phyloP scores from a whole-genome alignment of 2,888 invertebrate genomes.

The Archips xylosteana region DNA sequence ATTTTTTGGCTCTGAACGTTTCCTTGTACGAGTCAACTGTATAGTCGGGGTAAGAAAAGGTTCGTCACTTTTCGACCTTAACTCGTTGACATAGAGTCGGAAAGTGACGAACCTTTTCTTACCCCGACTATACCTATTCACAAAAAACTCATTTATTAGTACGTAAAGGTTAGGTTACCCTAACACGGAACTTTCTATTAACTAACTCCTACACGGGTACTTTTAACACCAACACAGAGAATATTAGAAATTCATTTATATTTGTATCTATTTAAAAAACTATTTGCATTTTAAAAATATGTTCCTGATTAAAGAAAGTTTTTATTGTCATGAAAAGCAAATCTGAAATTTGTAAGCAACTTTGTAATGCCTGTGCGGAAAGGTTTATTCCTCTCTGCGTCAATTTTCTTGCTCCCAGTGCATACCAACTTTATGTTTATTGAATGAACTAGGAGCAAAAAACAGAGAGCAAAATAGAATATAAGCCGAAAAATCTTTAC shows the following conservation, averaged over 20 bases:
- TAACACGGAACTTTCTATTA: conserved; percentile 7
- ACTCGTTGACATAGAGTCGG: too few relatives aligned
- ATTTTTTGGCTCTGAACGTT: background rate
- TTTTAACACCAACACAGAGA: conserved; percentile 18
- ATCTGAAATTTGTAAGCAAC: conserved; percentile 26
- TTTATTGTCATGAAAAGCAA: conserved; percentile 41
- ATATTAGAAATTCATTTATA: conserved; percentile 14
- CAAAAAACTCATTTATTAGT: background rate
- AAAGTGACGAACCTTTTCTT: too few relatives aligned
- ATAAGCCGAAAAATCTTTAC: background rate
- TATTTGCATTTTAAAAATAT: conserved; percentile 2
- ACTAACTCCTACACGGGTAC: conserved; percentile 25
- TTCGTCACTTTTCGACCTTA: too few relatives aligned
- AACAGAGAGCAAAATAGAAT: background rate
- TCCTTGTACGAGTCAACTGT: too few relatives aligned
- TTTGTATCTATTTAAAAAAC: conserved; percentile 9
- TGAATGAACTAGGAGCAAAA: background rate
- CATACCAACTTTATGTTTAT: background rate
- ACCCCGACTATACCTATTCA: background rate
- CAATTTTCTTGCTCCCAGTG: background rate
- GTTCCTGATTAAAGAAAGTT: conserved; percentile 6
- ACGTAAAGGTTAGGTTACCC: conserved; percentile 1
- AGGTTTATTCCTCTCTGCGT: background rate
- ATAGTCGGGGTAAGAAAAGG: too few relatives aligned
- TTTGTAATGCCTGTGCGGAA: conserved; percentile 9